A percentile compares a stretch with the other conserved stretches of the same genome.
phyloP scores from a whole-genome alignment of 1,140 invertebrate genomes.

The Bombus balteatus region DNA sequence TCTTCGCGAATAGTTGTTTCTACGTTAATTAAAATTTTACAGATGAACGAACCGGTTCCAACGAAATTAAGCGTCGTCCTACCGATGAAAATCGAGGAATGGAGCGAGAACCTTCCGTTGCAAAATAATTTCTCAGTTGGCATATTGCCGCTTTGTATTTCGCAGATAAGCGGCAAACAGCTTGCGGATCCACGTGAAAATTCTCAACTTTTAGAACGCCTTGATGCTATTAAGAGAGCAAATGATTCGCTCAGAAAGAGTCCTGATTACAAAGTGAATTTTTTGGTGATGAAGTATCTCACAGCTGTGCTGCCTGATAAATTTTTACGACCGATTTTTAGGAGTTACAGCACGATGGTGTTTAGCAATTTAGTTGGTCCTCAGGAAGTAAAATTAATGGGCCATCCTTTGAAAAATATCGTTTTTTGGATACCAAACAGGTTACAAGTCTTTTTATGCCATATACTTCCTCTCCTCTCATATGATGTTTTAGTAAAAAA shows the following conservation, averaged over 20 bases:
- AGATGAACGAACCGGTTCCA: conserved; percentile 66
- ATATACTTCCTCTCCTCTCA: neutral
- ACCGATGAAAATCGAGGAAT: conserved; percentile 64
- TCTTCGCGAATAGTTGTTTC: neutral
- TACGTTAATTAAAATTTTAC: neutral
- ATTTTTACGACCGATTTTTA: conserved; percentile 61
- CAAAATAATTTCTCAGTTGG: conserved; percentile 75
- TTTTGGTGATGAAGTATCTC: conserved; percentile 73
- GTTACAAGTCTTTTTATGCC: conserved; percentile 26
- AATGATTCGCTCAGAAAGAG: conserved; percentile 62
- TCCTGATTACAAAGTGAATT: conserved; percentile 72
- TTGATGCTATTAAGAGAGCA: conserved; percentile 62
- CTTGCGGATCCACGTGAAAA: conserved; percentile 22
- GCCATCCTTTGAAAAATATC: conserved; percentile 69
- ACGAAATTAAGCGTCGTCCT: conserved; percentile 68
- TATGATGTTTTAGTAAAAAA: neutral
- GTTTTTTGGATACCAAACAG: conserved; percentile 76
- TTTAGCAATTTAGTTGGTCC: conserved; percentile 77
- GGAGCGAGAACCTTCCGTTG: conserved; percentile 57
- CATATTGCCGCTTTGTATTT: conserved; percentile 69
- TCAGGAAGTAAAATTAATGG: conserved; percentile 64
- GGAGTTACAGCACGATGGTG: conserved; percentile 73
- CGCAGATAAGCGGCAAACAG: conserved; percentile 51
- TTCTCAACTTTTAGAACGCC: conserved; percentile 62
- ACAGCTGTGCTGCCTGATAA: conserved; percentile 68